phyloP scores from a whole-genome alignment of 2,797 vertebrate genomes.

The Halcyon badia region DNA sequence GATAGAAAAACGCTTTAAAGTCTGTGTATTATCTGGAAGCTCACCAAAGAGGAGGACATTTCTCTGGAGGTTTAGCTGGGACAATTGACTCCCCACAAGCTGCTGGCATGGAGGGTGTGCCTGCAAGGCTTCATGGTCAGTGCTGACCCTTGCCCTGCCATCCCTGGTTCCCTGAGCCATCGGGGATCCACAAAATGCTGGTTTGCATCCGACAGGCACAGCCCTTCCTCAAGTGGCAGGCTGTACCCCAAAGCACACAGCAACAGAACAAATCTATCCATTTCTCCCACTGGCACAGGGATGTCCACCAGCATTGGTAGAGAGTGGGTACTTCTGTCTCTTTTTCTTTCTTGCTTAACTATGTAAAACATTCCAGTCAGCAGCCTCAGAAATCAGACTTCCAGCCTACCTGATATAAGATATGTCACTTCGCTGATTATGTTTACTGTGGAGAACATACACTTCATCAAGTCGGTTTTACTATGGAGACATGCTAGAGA shows the following conservation, averaged over 20 bases:
- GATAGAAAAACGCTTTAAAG: slow-evolving; percentile 33
- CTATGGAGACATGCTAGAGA: neutral
- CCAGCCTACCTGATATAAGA: neutral
- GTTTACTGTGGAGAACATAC: neutral
- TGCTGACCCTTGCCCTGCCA: neutral
- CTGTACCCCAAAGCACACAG: neutral
- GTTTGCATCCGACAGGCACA: neutral
- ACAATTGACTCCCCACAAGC: neutral
- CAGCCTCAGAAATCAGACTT: neutral
- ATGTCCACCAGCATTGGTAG: neutral
- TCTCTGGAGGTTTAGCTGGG: neutral
- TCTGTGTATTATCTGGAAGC: neutral
- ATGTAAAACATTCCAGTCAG: neutral
- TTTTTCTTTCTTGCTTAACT: neutral
- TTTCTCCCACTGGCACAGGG: neutral
- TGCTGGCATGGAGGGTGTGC: neutral
- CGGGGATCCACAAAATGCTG: neutral
- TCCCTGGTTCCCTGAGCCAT: neutral
- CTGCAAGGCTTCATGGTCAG: neutral
- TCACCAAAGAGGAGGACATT: slow-evolving; percentile 21
- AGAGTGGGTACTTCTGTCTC: neutral
- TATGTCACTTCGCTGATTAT: neutral
- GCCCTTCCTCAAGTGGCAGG: neutral
- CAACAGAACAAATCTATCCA: neutral
- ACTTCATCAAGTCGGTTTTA: neutral